Conservation (phyloP, 37 sponge, comb jelly and placozoan genomes). For the Beroe ovata region DNA sequence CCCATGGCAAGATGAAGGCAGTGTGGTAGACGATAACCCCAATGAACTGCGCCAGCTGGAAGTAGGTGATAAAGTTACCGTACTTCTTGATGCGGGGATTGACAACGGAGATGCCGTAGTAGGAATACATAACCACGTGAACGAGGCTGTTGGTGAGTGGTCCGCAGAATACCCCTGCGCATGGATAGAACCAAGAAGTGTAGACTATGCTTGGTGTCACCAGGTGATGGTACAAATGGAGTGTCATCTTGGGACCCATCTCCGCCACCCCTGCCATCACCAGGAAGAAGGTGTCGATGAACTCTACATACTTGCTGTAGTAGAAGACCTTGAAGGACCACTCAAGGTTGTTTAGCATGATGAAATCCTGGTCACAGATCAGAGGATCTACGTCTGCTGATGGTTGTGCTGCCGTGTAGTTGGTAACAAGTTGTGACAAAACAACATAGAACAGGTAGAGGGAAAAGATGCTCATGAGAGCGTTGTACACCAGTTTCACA, state of each 20-base stretch:
- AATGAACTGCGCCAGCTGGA: constrained; percentile 58
- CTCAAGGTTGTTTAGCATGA: constrained; percentile 6
- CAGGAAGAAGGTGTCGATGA: constrained; percentile 66
- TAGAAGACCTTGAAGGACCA: constrained; percentile 63
- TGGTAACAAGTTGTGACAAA: not conserved
- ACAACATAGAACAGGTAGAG: constrained; percentile 53
- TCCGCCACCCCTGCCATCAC: constrained; percentile 54
- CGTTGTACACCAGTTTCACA: constrained; percentile 65
- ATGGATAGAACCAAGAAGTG: constrained; percentile 62
- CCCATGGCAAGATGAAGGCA: not conserved
- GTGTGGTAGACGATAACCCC: constrained; percentile 21
- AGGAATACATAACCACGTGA: constrained; percentile 68
- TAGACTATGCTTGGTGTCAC: constrained; percentile 58
- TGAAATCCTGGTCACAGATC: constrained; percentile 2
- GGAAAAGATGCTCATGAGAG: constrained; percentile 66
- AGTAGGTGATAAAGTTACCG: constrained; percentile 51
- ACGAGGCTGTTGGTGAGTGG: constrained; percentile 67
- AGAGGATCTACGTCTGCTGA: not conserved
- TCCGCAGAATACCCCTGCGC: constrained; percentile 33
- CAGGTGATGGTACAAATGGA: constrained; percentile 66
- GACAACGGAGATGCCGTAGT: constrained; percentile 62
- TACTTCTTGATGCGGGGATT: constrained; percentile 54
- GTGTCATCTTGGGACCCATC: constrained; percentile 28
- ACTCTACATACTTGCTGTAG: constrained; percentile 67
- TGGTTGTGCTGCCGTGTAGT: not conserved